Evolutionary conservation across 2,113 vertebrate genomes (phyloP).

Genomic region (Aldabrachelys gigantea): DNA sequence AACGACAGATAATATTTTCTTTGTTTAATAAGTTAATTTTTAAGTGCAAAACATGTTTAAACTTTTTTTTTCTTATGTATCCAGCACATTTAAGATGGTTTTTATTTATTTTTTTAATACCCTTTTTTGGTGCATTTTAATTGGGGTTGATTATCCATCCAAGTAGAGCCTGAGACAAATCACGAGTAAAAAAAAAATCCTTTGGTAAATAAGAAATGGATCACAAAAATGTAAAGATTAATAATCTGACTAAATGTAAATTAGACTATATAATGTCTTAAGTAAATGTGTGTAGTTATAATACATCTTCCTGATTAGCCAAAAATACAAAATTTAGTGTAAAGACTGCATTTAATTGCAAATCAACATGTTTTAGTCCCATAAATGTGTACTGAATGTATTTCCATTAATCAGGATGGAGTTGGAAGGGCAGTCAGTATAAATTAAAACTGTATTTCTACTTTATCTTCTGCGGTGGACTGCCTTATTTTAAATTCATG

Average conservation of each 20-base stretch:
- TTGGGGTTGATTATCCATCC: background rate
- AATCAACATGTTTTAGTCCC: background rate
- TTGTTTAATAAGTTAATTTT: background rate
- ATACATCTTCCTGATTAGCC: background rate
- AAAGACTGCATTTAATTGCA: background rate
- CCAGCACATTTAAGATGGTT: background rate
- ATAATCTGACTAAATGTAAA: background rate
- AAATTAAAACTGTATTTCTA: constrained; percentile 12
- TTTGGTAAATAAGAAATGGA: background rate
- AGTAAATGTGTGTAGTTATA: background rate
- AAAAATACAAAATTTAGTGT: background rate
- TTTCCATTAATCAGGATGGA: constrained; percentile 1
- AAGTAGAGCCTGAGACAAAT: background rate
- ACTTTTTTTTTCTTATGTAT: background rate
- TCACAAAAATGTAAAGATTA: background rate
- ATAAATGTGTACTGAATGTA: background rate
- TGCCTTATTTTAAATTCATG: background rate
- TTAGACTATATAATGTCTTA: background rate
- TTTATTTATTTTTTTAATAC: background rate
- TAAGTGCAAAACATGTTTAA: background rate
- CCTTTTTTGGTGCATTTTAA: background rate
- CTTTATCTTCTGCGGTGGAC: background rate
- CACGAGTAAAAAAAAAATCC: background rate
- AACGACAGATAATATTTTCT: background rate
- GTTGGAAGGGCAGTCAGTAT: background rate